phyloP scores from a whole-genome alignment of 2,113 vertebrate genomes.

The Asarcornis scutulata region DNA sequence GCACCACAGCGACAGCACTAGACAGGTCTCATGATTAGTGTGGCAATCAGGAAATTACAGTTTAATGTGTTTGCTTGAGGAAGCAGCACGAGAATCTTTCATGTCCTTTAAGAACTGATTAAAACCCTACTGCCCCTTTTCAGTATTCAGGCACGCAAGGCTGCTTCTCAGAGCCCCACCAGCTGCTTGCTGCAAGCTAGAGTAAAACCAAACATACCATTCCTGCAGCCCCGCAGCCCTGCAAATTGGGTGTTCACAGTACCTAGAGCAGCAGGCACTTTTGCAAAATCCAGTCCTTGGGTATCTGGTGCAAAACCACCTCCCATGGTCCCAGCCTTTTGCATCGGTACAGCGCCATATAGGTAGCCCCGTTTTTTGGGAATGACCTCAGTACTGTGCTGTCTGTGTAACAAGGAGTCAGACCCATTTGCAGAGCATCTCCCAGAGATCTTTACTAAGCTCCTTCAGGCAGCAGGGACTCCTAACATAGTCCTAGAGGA shows the following conservation, averaged over 20 bases:
- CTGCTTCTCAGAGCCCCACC: constrained; percentile 20
- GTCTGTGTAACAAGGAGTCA: background rate
- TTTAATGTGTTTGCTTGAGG: constrained; percentile 66
- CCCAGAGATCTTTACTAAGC: background rate
- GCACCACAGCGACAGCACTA: constrained; percentile 14
- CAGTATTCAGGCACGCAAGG: constrained; percentile 18
- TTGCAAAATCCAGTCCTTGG: background rate
- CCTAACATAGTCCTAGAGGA: background rate
- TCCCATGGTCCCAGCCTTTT: background rate
- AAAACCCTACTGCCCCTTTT: constrained; percentile 53
- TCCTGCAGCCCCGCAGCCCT: background rate
- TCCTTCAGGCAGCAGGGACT: background rate
- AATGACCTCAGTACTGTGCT: background rate
- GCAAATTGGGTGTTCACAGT: background rate
- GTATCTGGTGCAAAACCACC: background rate
- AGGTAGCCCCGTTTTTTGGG: background rate
- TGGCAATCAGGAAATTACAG: constrained; percentile 61
- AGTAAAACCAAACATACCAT: constrained; percentile 19
- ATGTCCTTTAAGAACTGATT: constrained; percentile 50
- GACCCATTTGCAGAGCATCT: background rate
- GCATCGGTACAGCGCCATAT: background rate
- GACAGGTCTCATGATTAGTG: constrained; percentile 38
- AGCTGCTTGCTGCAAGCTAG: constrained; percentile 2
- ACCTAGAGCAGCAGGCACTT: background rate
- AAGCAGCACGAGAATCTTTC: constrained; percentile 63